Evolutionary conservation across 2,888 invertebrate species (phyloP).

Genomic region (Phengaris arion): DNA sequence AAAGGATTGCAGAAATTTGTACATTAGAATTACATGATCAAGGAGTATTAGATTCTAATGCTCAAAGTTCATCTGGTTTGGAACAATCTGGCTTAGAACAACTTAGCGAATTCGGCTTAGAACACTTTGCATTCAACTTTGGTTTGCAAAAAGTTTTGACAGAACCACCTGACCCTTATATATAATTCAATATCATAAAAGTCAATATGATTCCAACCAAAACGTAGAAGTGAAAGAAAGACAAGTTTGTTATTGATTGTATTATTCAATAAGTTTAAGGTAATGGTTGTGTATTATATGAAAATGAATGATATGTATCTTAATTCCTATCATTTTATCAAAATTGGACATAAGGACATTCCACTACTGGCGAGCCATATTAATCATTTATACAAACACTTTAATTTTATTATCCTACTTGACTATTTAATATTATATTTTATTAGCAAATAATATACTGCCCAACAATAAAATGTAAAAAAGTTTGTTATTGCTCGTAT

Average conservation of each 20-base stretch:
- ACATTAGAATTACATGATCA: conserved; percentile 1
- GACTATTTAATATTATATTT: not conserved
- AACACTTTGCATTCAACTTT: not conserved
- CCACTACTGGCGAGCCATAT: not conserved
- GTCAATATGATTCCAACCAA: not conserved
- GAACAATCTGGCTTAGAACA: not conserved
- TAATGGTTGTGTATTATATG: not conserved
- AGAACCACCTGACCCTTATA: not conserved
- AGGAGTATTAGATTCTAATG: not conserved
- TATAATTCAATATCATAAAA: too few relatives aligned
- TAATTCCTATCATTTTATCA: not conserved
- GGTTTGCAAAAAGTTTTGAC: not conserved
- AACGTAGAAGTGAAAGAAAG: not conserved
- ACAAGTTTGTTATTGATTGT: not conserved
- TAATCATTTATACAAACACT: not conserved
- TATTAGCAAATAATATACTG: not conserved
- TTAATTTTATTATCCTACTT: not conserved
- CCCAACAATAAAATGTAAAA: not conserved
- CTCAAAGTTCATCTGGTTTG: not conserved
- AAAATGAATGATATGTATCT: not conserved
- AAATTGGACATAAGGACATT: not conserved
- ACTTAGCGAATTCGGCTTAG: not conserved
- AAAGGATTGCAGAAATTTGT: conserved; percentile 18
- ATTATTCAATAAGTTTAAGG: not conserved
- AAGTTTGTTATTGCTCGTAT: not conserved